A percentile compares a stretch with the other conserved stretches of the same genome.
Evolutionary conservation across 1,140 invertebrate genomes (phyloP).

Genomic region (Delia radicum): DNA sequence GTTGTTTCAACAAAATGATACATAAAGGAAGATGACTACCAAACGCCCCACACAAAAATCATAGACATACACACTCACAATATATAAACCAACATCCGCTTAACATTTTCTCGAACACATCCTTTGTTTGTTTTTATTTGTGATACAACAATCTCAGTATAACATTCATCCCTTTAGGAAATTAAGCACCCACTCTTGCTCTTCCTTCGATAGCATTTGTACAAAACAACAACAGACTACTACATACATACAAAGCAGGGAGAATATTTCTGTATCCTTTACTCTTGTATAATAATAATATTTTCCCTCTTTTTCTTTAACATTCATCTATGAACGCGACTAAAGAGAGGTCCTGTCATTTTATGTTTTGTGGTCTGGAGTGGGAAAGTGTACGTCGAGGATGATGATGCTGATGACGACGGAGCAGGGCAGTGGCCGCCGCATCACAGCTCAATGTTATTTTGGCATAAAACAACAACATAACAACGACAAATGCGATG

Average conservation of each 20-base stretch:
- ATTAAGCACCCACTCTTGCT: conserved; percentile 12
- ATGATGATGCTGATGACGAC: background rate
- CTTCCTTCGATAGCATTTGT: background rate
- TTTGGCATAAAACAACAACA: conserved; percentile 23
- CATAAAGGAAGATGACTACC: background rate
- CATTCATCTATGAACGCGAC: background rate
- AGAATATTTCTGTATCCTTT: too few relatives aligned
- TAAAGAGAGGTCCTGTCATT: too few relatives aligned
- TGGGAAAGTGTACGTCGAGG: too few relatives aligned
- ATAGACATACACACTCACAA: background rate
- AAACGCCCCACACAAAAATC: background rate
- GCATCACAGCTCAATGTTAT: conserved; percentile 9
- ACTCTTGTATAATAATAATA: too few relatives aligned
- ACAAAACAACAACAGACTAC: background rate
- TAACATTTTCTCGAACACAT: conserved; percentile 17
- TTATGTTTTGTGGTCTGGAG: too few relatives aligned
- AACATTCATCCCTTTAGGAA: conserved; percentile 20
- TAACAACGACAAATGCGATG: conserved; percentile 38
- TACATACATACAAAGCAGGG: too few relatives aligned
- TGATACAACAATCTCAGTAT: conserved; percentile 14
- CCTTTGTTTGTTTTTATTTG: conserved; percentile 18
- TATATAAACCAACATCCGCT: conserved; percentile 6
- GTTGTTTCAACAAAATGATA: conserved; percentile 23
- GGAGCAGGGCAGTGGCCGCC: conserved; percentile 16
- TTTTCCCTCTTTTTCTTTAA: background rate